A percentile compares a stretch with the other conserved stretches of the same genome.
Conservation (phyloP, 2,888 invertebrate species). For the Drosophila silvestris region DNA sequence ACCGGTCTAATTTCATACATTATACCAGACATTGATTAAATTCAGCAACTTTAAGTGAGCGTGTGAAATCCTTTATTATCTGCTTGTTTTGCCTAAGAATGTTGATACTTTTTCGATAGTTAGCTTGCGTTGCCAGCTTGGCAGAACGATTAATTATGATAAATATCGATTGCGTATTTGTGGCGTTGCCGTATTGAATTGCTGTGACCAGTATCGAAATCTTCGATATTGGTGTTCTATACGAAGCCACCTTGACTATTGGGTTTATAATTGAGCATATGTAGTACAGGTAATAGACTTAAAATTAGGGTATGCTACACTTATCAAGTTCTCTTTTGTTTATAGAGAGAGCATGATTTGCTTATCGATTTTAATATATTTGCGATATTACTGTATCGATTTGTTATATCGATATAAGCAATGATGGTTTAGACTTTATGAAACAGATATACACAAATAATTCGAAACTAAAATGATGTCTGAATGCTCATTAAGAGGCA, state of each 20-base stretch:
- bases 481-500: background rate
- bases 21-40: conserved; percentile 8
- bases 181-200: conserved; percentile 27
- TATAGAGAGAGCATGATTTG: background rate
- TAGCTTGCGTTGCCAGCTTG: conserved; percentile 23
- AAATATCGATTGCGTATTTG: conserved; percentile 40
- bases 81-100: background rate
- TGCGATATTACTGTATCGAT: background rate
- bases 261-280: too few species aligned
- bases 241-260: background rate
- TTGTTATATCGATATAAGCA: background rate
- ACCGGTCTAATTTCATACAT: background rate
- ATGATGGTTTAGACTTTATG: background rate
- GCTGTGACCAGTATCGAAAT: background rate
- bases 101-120: conserved; percentile 29
- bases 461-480: background rate
- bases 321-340: background rate
- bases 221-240: background rate
- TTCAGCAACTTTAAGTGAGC: background rate
- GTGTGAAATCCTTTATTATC: background rate
- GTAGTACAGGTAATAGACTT: background rate
- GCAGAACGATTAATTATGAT: conserved; percentile 13
- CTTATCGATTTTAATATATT: background rate
- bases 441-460: background rate
- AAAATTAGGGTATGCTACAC: too few species aligned